Base-by-base conservation (phyloP, 2,888 invertebrate species). In the Drosophila kambysellisi region DNA sequence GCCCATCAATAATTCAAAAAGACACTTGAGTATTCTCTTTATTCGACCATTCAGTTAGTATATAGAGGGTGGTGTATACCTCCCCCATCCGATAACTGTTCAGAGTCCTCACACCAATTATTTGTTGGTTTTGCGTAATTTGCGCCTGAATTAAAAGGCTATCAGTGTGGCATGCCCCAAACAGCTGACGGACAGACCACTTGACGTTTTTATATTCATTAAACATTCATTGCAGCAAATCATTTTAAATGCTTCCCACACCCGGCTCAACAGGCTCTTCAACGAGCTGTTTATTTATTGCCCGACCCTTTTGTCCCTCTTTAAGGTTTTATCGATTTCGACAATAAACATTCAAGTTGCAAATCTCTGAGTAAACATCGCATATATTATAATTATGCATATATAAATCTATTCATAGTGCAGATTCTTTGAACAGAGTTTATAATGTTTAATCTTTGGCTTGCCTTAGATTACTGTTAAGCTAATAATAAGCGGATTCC, bases 81-180 rank as follows among this genome's bases (percentile, higher is more conserved):
- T 11, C 11, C 43, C 30, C 9, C 15, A 15, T 54, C 41, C 33
- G 2, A 50, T 6, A 17, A 12, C 32, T n/a, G 32, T 15, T 4
- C 12, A 17, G 17, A 6, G 5, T 25, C n/a, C 17, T 39, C 52
- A 8, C n/a, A n/a, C 37, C 35, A 3, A n/a, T 17, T 20, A 35
- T 25, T 11, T 88, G 86, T 89, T 88, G 83, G 89, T 88, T 88
- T 85, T 89, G 81, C 83, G 83, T 86, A 89, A 89, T 86, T 86
- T 88, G 74, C 74, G 76, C 72, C 74, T 62, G 81, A 82, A 89
- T 86, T 86, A 86, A 86, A 89, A 84, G 88, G 85, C 81, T 88
- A 84, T 85, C 89, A 86, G 63, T 76, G 76, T 58, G 78, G 71
- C 53, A 9, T 56, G 58, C 51, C 39, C 46, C 43, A 29, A 61